Evolutionary conservation across 2,797 vertebrate species (phyloP).

Genomic region (Austrolebias charrua): DNA sequence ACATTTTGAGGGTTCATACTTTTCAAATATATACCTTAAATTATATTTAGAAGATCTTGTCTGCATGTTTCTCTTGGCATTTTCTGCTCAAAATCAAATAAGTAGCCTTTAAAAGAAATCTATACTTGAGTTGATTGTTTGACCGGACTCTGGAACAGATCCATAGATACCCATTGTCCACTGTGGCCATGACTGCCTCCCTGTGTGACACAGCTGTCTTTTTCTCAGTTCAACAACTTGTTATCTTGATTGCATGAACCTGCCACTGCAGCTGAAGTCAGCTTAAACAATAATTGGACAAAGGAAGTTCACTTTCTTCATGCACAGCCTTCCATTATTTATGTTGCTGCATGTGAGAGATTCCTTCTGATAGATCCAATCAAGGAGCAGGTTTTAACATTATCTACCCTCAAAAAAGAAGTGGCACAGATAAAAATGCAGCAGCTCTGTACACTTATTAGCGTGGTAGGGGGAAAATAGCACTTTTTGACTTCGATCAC

Average conservation of each 20-base stretch:
- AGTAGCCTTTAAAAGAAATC: constrained; percentile 36
- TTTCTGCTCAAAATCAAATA: constrained; percentile 28
- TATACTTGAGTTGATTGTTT: constrained; percentile 45
- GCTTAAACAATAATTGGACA: constrained; percentile 84
- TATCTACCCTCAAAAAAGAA: constrained; percentile 56
- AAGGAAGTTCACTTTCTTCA: constrained; percentile 76
- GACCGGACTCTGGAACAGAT: constrained; percentile 18
- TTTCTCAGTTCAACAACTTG: constrained; percentile 67
- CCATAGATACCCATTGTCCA: constrained; percentile 49
- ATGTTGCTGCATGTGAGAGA: constrained; percentile 74
- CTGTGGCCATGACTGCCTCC: constrained; percentile 46
- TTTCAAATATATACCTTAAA: background rate
- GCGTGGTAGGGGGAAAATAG: constrained; percentile 2
- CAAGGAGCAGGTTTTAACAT: constrained; percentile 64
- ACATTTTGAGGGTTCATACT: background rate
- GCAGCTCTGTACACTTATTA: constrained; percentile 7
- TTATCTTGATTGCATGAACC: constrained; percentile 74
- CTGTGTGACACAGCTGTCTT: constrained; percentile 41
- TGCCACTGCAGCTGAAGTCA: constrained; percentile 73
- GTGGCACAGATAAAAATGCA: constrained; percentile 22
- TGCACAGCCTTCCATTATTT: constrained; percentile 79
- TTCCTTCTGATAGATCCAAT: constrained; percentile 78
- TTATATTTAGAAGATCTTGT: background rate
- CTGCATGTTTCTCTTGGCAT: background rate
- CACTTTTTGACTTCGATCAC: constrained; percentile 34